Evolutionary conservation across 2,888 invertebrate genomes (phyloP).

Genomic region (Ischnura elegans): DNA sequence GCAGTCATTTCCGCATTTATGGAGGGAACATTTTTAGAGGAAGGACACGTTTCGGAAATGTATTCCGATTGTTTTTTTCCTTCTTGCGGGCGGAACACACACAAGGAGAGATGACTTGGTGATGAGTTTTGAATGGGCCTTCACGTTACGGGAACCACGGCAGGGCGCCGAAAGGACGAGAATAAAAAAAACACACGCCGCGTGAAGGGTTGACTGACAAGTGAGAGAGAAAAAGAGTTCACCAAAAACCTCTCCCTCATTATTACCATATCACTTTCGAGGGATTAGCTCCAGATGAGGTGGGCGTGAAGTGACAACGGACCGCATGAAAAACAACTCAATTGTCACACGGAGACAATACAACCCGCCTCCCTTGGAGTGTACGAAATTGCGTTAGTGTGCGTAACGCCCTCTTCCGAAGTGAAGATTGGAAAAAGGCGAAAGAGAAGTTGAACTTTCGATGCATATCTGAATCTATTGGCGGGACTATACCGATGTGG

Average conservation of each 20-base stretch:
- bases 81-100: not conserved
- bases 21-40: not conserved
- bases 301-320: conserved; percentile 46
- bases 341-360: conserved; percentile 63
- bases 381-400: not conserved
- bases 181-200: not conserved
- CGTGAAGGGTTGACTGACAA: not conserved
- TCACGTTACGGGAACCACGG: not conserved
- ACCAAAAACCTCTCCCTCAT: conserved; percentile 36
- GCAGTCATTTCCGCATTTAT: not conserved
- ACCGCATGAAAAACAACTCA: conserved; percentile 61
- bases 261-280: conserved; percentile 56
- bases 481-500: too few relatives aligned
- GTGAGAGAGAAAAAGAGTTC: conserved; percentile 25
- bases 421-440: not conserved
- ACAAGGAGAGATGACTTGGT: not conserved
- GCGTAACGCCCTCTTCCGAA: not conserved
- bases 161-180: not conserved
- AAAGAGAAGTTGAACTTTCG: not conserved
- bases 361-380: conserved; percentile 20
- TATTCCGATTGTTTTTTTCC: not conserved
- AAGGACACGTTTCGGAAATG: not conserved
- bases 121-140: conserved; percentile 35
- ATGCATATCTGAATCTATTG: not conserved
- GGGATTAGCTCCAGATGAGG: conserved; percentile 44